Percentiles rank a stretch among this genome's conserved stretches.
Evolutionary conservation across 2,888 invertebrate genomes (phyloP).

Genomic region (Polymixis lichenea): DNA sequence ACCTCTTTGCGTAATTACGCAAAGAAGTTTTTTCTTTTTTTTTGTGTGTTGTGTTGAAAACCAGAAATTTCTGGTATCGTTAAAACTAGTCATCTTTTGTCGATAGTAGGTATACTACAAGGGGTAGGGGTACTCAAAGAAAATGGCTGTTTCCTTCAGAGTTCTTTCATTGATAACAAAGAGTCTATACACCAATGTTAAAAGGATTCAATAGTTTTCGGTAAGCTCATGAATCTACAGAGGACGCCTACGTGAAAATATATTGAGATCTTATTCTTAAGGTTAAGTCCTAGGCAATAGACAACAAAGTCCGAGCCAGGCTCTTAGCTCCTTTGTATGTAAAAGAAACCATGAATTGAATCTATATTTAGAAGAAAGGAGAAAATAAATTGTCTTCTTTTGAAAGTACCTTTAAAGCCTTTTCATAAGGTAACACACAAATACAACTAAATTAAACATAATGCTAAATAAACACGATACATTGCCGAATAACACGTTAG

Average conservation of each 20-base stretch:
- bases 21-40: too few relatives aligned
- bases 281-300: neutral
- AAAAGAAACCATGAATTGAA: neutral
- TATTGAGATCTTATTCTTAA: neutral
- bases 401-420: neutral
- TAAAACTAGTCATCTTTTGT: neutral
- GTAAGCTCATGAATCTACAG: neutral
- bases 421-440: too few relatives aligned
- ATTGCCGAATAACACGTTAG: too few relatives aligned
- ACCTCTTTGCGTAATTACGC: slow-evolving; percentile 11
- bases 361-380: neutral
- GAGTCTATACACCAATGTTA: neutral
- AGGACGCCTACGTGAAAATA: neutral
- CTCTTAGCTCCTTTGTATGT: neutral
- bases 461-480: too few relatives aligned
- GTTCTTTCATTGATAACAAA: neutral
- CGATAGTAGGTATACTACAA: neutral
- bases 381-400: too few relatives aligned
- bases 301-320: neutral
- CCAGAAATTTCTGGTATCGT: slow-evolving; percentile 20
- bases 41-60: too few relatives aligned
- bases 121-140: too few relatives aligned
- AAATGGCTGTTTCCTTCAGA: neutral
- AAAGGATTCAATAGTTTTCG: neutral
- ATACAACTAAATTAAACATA: too few relatives aligned